phyloP scores from a whole-genome alignment of 2,113 vertebrate genomes.

The Progne subis region DNA sequence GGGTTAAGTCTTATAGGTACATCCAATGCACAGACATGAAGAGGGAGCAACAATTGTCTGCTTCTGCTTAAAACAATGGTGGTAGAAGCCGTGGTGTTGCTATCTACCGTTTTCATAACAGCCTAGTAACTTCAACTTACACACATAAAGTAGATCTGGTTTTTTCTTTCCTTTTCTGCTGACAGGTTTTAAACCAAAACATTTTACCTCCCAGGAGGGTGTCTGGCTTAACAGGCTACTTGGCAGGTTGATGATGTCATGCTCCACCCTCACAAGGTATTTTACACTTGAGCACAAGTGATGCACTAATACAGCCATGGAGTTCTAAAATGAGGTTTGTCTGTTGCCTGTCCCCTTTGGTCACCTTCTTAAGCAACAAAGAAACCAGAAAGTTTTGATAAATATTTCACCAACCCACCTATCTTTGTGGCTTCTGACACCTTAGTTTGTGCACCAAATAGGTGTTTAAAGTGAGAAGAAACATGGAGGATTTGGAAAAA shows the following conservation, averaged over 20 bases:
- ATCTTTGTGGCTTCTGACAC: not conserved
- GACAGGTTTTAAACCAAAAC: not conserved
- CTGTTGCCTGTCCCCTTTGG: not conserved
- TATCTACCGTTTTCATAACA: not conserved
- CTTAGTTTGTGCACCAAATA: not conserved
- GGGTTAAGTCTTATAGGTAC: not conserved
- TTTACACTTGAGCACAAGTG: not conserved
- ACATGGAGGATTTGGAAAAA: not conserved
- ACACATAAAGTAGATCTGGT: rapidly evolving
- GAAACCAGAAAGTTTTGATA: not conserved
- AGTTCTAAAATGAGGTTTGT: not conserved
- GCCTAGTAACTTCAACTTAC: not conserved
- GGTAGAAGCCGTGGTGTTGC: not conserved
- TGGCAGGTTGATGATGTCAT: not conserved
- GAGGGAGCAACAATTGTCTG: not conserved
- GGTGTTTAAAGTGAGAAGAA: not conserved
- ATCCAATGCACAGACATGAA: not conserved
- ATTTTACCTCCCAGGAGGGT: not conserved
- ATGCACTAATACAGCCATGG: not conserved
- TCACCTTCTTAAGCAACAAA: not conserved
- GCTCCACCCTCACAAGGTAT: not conserved
- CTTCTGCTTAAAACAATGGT: not conserved
- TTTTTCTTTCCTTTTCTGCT: not conserved
- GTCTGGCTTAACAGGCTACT: not conserved
- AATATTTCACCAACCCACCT: not conserved